Percentiles rank a stretch among this genome's conserved stretches.
Conservation (phyloP, 2,113 vertebrate genomes). For the Epinephelus fuscoguttatus region DNA sequence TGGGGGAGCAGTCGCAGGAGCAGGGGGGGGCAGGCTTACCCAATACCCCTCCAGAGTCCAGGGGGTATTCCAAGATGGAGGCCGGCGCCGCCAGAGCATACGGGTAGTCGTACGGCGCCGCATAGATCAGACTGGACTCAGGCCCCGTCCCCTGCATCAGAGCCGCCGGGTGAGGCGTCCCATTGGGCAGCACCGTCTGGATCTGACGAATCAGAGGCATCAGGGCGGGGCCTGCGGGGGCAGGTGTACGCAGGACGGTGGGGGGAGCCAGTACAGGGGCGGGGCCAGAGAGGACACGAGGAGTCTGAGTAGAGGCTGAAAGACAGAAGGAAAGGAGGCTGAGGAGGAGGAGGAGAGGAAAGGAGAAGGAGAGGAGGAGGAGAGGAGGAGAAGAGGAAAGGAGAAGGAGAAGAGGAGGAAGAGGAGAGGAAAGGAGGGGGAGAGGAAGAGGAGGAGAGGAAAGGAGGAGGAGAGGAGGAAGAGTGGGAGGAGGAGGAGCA, state of each 20-base stretch:
- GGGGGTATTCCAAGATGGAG: constrained; percentile 95
- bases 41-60: constrained; percentile 93
- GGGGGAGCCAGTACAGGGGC: constrained; percentile 83
- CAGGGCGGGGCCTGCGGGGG: constrained; percentile 92
- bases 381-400: too few relatives aligned
- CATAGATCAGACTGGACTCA: constrained; percentile 93
- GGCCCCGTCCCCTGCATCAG: constrained; percentile 88
- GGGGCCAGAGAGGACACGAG: constrained; percentile 92
- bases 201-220: constrained; percentile 98
- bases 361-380: constrained; percentile 4
- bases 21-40: constrained; percentile 85
- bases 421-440: too few relatives aligned
- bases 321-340: constrained; percentile 98
- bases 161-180: constrained; percentile 81
- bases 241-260: constrained; percentile 90
- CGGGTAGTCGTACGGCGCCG: constrained; percentile 93
- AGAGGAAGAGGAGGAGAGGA: too few relatives aligned
- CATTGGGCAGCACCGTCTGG: constrained; percentile 96
- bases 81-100: constrained; percentile 93
- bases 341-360: constrained; percentile 92
- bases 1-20: constrained; percentile 65
- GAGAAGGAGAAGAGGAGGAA: too few relatives aligned
- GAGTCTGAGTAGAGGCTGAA: constrained; percentile 94
- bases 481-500: too few relatives aligned
- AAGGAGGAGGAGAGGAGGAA: too few relatives aligned